Conservation (phyloP, 2,888 invertebrate genomes). For the Lithosia quadra region DNA sequence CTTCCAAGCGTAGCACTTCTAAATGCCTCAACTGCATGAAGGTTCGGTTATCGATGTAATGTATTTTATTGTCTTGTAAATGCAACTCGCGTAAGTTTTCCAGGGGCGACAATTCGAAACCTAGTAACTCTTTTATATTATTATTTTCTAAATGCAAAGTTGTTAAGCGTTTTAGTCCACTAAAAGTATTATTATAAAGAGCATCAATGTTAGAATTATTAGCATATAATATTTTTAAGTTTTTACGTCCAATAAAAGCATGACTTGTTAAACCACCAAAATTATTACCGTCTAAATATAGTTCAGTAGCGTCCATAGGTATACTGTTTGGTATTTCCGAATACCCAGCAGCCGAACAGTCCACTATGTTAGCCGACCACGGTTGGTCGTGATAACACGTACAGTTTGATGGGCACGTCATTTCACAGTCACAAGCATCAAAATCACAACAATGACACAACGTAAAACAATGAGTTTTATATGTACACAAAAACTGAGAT, state of each 20-base stretch:
- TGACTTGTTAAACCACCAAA: constrained; percentile 95
- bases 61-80: constrained; percentile 94
- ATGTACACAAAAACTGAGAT: constrained; percentile 96
- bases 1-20: constrained; percentile 94
- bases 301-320: constrained; percentile 98
- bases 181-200: constrained; percentile 96
- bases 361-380: constrained; percentile 97
- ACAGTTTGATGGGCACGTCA: constrained; percentile 97
- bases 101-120: constrained; percentile 93
- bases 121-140: constrained; percentile 91
- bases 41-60: constrained; percentile 94
- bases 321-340: constrained; percentile 94
- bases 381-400: constrained; percentile 98
- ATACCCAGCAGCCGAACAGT: constrained; percentile 94
- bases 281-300: constrained; percentile 97
- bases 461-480: constrained; percentile 97
- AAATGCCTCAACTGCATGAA: constrained; percentile 93
- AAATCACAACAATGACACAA: constrained; percentile 98
- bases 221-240: constrained; percentile 94
- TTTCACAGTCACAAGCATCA: constrained; percentile 98
- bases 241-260: constrained; percentile 96
- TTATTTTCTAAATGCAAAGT: constrained; percentile 96
- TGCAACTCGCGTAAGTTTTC: constrained; percentile 95
- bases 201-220: constrained; percentile 95
- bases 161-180: constrained; percentile 92